Percentiles rank a stretch among this genome's conserved stretches.
Conservation (phyloP, 2,888 invertebrate genomes). For the Apotomis turbidana region DNA sequence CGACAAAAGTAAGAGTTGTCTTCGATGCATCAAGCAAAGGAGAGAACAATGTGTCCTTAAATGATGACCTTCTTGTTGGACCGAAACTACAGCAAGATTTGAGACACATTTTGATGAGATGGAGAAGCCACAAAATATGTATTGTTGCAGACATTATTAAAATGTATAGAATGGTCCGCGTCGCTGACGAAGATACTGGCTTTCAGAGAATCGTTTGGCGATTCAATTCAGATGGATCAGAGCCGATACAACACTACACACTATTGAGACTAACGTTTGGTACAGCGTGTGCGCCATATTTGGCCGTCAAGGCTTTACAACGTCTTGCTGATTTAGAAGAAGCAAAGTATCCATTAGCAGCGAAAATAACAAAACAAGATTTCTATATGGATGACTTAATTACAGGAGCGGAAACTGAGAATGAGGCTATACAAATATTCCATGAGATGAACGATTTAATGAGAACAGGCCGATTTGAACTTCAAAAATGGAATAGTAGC, state of each 20-base stretch:
- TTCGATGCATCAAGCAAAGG: slow-evolving; percentile 16
- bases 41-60: slow-evolving; percentile 6
- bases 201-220: slow-evolving; percentile 10
- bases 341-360: slow-evolving; percentile 35
- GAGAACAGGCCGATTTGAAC: slow-evolving; percentile 44
- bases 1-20: slow-evolving; percentile 9
- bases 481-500: slow-evolving; percentile 47
- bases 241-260: slow-evolving; percentile 7
- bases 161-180: no score
- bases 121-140: no score
- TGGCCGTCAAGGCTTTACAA: slow-evolving; percentile 32
- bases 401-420: slow-evolving; percentile 3
- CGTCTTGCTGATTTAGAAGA: slow-evolving; percentile 39
- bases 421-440: slow-evolving; percentile 43
- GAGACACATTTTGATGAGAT: slow-evolving; percentile 21
- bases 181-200: background rate
- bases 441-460: slow-evolving; percentile 44
- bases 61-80: slow-evolving; percentile 16
- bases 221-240: slow-evolving; percentile 7
- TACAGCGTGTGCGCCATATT: slow-evolving; percentile 16
- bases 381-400: slow-evolving; percentile 44
- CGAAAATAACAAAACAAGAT: slow-evolving; percentile 40
- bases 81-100: slow-evolving; percentile 17
- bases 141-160: no score
- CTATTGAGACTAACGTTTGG: slow-evolving; percentile 10